A percentile compares a stretch with the other conserved stretches of the same genome.
Conservation (phyloP, 2,113 vertebrate species). For the Pongo abelii region DNA sequence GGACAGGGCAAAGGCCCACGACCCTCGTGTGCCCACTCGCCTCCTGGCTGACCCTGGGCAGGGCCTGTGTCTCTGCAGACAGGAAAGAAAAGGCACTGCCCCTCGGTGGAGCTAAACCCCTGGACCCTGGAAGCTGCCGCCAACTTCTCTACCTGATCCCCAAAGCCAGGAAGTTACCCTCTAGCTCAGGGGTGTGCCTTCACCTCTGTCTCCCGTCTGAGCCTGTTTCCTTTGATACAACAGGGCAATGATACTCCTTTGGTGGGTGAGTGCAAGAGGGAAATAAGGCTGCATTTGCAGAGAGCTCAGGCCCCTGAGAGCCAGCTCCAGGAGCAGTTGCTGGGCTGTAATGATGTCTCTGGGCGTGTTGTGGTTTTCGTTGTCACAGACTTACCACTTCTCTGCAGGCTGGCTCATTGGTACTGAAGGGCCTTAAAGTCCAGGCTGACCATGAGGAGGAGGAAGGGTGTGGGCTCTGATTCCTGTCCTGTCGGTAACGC, state of each 20-base stretch:
- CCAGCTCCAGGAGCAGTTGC: background rate
- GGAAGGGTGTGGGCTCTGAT: background rate
- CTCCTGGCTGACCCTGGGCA: background rate
- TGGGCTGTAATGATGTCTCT: too few species aligned
- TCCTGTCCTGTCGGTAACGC: background rate
- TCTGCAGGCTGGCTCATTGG: background rate
- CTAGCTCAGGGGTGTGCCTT: background rate
- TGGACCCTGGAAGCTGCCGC: too few species aligned
- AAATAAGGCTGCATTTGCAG: background rate
- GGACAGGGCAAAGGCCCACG: background rate
- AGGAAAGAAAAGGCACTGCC: background rate
- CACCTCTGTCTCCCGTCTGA: background rate
- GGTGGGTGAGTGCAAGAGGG: background rate
- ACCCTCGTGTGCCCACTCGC: background rate
- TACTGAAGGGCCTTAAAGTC: background rate
- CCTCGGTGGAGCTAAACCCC: background rate
- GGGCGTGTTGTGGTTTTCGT: background rate
- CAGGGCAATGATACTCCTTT: too few species aligned
- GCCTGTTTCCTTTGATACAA: background rate
- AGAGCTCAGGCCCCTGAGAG: background rate
- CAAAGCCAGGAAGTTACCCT: background rate
- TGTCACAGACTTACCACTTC: background rate
- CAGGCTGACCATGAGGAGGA: background rate
- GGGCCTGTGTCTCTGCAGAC: background rate
- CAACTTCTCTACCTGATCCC: background rate